Conservation (phyloP, 2,888 invertebrate species). For the Apoda limacodes region DNA sequence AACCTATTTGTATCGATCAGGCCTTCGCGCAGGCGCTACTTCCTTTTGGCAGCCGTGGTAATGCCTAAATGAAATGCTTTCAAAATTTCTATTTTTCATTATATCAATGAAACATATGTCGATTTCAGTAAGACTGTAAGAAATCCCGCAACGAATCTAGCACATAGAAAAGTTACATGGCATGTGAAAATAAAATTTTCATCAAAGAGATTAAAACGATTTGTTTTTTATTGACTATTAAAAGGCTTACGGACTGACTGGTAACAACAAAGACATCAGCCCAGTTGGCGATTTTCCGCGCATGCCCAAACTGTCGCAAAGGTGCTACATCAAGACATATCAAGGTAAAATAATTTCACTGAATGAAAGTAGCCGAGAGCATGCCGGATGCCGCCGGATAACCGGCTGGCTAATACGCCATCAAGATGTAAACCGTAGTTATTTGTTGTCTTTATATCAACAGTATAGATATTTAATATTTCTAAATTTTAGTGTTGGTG, state of each 20-base stretch:
- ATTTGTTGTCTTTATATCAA: too few relatives aligned
- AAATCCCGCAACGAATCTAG: too few relatives aligned
- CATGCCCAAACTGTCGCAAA: slow-evolving; percentile 36
- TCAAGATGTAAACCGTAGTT: too few relatives aligned
- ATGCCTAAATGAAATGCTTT: too few relatives aligned
- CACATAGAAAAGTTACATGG: too few relatives aligned
- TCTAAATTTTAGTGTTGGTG: too few relatives aligned
- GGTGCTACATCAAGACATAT: slow-evolving; percentile 37
- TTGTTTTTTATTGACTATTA: slow-evolving; percentile 3
- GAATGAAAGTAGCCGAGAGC: slow-evolving; percentile 52
- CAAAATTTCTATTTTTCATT: too few relatives aligned
- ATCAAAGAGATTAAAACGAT: slow-evolving; percentile 12
- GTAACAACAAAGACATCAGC: slow-evolving; percentile 14
- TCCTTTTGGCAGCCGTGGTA: slow-evolving; percentile 6
- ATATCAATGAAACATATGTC: too few relatives aligned
- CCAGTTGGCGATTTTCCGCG: slow-evolving; percentile 50
- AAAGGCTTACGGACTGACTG: background rate
- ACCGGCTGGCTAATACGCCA: slow-evolving; percentile 52
- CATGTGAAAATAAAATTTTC: slow-evolving; percentile 3
- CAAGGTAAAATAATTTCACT: slow-evolving; percentile 26
- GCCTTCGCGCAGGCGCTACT: slow-evolving; percentile 54
- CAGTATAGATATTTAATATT: too few relatives aligned
- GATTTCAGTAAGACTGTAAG: too few relatives aligned
- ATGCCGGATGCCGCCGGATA: slow-evolving; percentile 39
- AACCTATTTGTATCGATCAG: slow-evolving; percentile 53